phyloP scores from a whole-genome alignment of 2,113 vertebrate genomes.

The Toxotes chatareus region DNA sequence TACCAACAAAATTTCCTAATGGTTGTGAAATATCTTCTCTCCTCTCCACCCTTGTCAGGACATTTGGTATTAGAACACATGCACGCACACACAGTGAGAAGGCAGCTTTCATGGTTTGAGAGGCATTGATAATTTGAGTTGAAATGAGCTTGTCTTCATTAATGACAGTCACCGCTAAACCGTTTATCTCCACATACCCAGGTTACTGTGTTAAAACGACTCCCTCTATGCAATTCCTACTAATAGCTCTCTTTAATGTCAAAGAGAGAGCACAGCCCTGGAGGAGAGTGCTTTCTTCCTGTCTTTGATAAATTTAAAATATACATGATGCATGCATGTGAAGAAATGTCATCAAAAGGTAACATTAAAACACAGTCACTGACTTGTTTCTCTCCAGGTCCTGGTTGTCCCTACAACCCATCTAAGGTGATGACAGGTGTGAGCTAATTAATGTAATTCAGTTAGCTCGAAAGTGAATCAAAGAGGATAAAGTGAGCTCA shows the following conservation, averaged over 20 bases:
- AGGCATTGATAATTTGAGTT: slow-evolving; percentile 73
- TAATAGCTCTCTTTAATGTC: slow-evolving; percentile 74
- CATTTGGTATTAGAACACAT: slow-evolving; percentile 32
- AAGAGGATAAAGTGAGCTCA: slow-evolving; percentile 21
- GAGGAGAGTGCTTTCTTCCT: slow-evolving; percentile 39
- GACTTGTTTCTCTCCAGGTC: slow-evolving; percentile 12
- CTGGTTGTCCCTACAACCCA: neutral
- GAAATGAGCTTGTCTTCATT: slow-evolving; percentile 76
- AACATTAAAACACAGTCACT: slow-evolving; percentile 1
- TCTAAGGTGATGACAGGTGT: slow-evolving; percentile 45
- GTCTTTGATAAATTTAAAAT: slow-evolving; percentile 55
- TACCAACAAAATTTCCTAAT: neutral
- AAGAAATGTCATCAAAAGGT: slow-evolving; percentile 36
- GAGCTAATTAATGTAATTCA: slow-evolving; percentile 44
- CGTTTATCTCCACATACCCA: slow-evolving; percentile 73
- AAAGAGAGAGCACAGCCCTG: slow-evolving; percentile 50
- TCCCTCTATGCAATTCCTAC: slow-evolving; percentile 58
- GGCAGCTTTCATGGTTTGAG: slow-evolving; percentile 62
- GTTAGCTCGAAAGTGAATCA: slow-evolving; percentile 13
- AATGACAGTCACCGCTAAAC: slow-evolving; percentile 70
- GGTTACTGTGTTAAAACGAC: slow-evolving; percentile 67
- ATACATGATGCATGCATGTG: slow-evolving; percentile 41
- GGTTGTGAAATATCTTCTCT: slow-evolving; percentile 10
- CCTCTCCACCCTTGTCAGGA: slow-evolving; percentile 37
- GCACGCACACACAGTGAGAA: slow-evolving; percentile 14